These are phyloP conservation scores for Philereme vetulata DNA, from an alignment of 2,888 invertebrate species.

Conservation along the genomic window DNA sequence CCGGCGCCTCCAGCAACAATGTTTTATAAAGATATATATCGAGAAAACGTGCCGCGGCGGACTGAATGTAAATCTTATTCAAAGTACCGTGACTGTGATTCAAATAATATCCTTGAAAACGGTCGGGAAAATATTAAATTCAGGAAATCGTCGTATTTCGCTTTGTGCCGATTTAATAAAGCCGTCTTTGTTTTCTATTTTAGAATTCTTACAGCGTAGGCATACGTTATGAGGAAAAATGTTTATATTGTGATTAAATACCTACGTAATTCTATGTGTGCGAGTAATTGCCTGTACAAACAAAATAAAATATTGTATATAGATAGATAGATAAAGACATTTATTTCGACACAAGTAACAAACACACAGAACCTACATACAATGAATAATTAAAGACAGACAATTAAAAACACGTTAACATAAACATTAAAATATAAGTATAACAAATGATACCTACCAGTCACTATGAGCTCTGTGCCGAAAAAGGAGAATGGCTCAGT, in stretches of 20 bases:
- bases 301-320: slow-evolving; percentile 2
- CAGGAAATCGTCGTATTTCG: slow-evolving; percentile 17
- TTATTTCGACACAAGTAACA: too few relatives aligned
- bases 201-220: slow-evolving; percentile 19
- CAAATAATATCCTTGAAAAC: slow-evolving; percentile 28
- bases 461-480: too few relatives aligned
- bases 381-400: too few relatives aligned
- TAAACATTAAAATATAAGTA: too few relatives aligned
- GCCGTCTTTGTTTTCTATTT: slow-evolving; percentile 20
- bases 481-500: too few relatives aligned
- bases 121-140: slow-evolving; percentile 25
- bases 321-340: too few relatives aligned
- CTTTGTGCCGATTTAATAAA: slow-evolving; percentile 15
- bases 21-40: slow-evolving; percentile 48
- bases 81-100: slow-evolving; percentile 28
- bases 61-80: slow-evolving; percentile 53
- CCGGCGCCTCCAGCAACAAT: slow-evolving; percentile 42
- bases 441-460: too few relatives aligned
- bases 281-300: slow-evolving; percentile 5
- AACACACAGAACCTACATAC: too few relatives aligned
- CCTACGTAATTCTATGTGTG: slow-evolving; percentile 6
- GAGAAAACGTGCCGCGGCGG: slow-evolving; percentile 40
- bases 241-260: slow-evolving; percentile 10
- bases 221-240: slow-evolving; percentile 5
- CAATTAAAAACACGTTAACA: too few relatives aligned